Conservation (phyloP, 2,888 invertebrate genomes). For the Orthonychiurus folsomi region DNA sequence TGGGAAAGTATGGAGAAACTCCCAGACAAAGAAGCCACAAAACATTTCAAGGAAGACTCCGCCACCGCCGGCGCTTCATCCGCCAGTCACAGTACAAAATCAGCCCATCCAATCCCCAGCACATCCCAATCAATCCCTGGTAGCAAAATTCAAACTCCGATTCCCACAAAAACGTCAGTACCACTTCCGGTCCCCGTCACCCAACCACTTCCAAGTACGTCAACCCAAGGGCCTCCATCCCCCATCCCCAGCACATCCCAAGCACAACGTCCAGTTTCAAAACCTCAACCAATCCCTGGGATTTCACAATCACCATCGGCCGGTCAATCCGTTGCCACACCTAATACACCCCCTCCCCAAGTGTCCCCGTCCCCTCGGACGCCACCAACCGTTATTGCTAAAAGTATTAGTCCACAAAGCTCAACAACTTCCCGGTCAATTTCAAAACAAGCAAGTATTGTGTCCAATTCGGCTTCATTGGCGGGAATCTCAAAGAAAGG, state of each 20-base stretch:
- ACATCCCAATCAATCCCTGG: constrained; percentile 13
- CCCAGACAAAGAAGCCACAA: constrained; percentile 23
- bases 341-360: background rate
- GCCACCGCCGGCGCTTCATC: constrained; percentile 5
- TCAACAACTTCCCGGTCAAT: background rate
- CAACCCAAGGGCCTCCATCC: background rate
- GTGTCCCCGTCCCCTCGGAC: background rate
- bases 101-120: background rate
- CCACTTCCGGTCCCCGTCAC: background rate
- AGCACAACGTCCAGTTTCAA: background rate
- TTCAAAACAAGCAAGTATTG: constrained; percentile 6
- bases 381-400: background rate
- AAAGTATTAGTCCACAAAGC: background rate
- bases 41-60: constrained; percentile 15
- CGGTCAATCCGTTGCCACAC: too few relatives aligned
- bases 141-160: background rate
- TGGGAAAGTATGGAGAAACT: constrained; percentile 39
- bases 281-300: background rate
- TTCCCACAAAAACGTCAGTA: background rate
- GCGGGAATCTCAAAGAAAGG: background rate
- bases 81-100: constrained; percentile 6
- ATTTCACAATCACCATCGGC: too few relatives aligned
- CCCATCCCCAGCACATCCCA: background rate
- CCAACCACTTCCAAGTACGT: background rate
- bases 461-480: background rate